Evolutionary conservation across 2,888 invertebrate species (phyloP), one percentile per base, ranked within the genome.

Genomic region (Lasioglossum morio): DNA sequence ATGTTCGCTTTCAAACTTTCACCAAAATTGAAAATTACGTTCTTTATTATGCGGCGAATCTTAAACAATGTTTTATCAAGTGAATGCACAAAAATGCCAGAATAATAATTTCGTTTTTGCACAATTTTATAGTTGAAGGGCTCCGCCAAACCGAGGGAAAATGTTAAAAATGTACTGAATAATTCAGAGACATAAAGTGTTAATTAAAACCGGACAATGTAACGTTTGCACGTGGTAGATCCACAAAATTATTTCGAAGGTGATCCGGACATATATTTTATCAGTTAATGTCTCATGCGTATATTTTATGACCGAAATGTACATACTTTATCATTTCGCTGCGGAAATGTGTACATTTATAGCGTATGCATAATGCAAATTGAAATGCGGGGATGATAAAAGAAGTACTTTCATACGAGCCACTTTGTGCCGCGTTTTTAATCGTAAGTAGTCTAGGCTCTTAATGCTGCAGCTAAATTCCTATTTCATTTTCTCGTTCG

Each of bases 181-280:
- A 19, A 63, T 63, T 30, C 63, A 63, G 63, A 19, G 63, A 63
- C 63, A 30, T 63, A 63, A 63, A 63, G 63, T 63, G 63, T 63
- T 63, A 30, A 63, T 63, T 63, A 30, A 63, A 63, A 63, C 30
- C n/a, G 30, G 63, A 63, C 63, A 63, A 63, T 63, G 63, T 63
- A 63, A 63, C 30, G 30, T 63, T 63, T 30, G 16, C 30, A 30
- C 63, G 30, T 27, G 63, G 57, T 7, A 0, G 8, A 63, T 19
- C 63, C 30, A 19, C 30, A 30, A 63, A 63, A 63, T 63, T 63
- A 63, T 63, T 63, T 63, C 63, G 63, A 63, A 63, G 63, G 63
- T 30, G 63, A 63, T 63, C 63, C 63, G 63, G 63, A 63, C 30
- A 63, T 63, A 63, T 63, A 63, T 63, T 63, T 63, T 63, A 63